A percentile compares a stretch with the other conserved stretches of the same genome.
Conservation (phyloP, 2,113 vertebrate genomes). For the Mormyrus lacerda region DNA sequence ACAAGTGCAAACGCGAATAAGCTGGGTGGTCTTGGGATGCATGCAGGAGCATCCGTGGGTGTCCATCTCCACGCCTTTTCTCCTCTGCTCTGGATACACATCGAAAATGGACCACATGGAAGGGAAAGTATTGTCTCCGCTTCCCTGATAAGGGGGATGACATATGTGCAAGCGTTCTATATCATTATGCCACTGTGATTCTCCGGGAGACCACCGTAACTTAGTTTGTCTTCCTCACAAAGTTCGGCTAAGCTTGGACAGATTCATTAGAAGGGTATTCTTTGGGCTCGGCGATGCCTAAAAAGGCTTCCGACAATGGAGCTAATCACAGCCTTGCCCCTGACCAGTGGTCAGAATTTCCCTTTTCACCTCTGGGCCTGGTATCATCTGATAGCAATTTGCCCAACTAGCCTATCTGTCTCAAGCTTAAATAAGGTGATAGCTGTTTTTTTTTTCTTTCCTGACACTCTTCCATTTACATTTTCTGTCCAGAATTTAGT, state of each 20-base stretch:
- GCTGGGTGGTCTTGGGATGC: not conserved
- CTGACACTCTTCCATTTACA: not conserved
- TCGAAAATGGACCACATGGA: constrained; percentile 26
- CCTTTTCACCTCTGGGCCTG: constrained; percentile 48
- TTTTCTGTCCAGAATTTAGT: not conserved
- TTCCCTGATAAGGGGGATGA: constrained; percentile 45
- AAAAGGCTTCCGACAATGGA: constrained; percentile 78
- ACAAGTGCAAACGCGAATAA: not conserved
- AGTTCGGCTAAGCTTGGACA: constrained; percentile 58
- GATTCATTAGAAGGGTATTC: constrained; percentile 61
- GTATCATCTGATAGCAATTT: constrained; percentile 52
- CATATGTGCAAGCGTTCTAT: constrained; percentile 59
- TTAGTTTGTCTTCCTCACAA: constrained; percentile 54
- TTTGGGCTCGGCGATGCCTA: constrained; percentile 58
- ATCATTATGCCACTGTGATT: constrained; percentile 32
- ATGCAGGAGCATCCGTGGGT: not conserved
- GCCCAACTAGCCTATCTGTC: constrained; percentile 41
- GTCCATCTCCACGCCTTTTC: not conserved
- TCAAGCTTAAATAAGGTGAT: constrained; percentile 45
- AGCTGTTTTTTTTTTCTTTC: not conserved
- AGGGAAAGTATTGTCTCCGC: constrained; percentile 56
- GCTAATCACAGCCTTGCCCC: constrained; percentile 71
- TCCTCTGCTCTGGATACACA: not conserved
- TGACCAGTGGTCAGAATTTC: constrained; percentile 47
- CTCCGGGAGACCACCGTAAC: constrained; percentile 45